phyloP scores from a whole-genome alignment of 2,888 invertebrate species.

The Netelia virgata region DNA sequence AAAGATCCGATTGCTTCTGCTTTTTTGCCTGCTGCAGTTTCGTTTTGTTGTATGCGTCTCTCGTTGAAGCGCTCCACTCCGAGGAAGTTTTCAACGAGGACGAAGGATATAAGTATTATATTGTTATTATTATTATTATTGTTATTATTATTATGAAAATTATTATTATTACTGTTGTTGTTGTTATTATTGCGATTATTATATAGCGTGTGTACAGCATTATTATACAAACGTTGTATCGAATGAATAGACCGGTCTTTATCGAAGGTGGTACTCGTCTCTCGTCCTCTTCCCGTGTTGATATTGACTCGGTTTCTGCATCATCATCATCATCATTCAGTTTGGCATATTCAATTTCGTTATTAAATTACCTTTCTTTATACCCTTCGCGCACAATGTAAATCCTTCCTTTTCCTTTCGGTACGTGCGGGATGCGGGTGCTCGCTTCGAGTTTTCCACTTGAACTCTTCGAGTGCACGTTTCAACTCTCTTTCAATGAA shows the following conservation, averaged over 20 bases:
- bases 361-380: slow-evolving; percentile 71
- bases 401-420: slow-evolving; percentile 20
- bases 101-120: slow-evolving; percentile 46
- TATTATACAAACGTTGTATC: slow-evolving; percentile 45
- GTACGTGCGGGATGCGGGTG: slow-evolving; percentile 59
- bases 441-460: slow-evolving; percentile 27
- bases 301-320: slow-evolving; percentile 67
- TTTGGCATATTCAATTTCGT: slow-evolving; percentile 72
- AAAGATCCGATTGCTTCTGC: slow-evolving; percentile 66
- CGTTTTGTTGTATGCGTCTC: slow-evolving; percentile 33
- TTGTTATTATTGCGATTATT: slow-evolving; percentile 53
- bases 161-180: slow-evolving; percentile 57
- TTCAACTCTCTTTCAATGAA: background rate
- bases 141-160: slow-evolving; percentile 46
- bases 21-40: slow-evolving; percentile 42
- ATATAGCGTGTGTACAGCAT: slow-evolving; percentile 38
- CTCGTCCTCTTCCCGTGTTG: slow-evolving; percentile 45
- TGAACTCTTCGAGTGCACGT: slow-evolving; percentile 2
- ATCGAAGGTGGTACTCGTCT: slow-evolving; percentile 59
- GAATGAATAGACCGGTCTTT: slow-evolving; percentile 68
- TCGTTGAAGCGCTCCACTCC: background rate
- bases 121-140: slow-evolving; percentile 56
- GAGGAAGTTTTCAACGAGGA: slow-evolving; percentile 45
- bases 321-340: slow-evolving; percentile 72
- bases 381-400: slow-evolving; percentile 68